Evolutionary conservation across 2,888 invertebrate species (phyloP), one percentile per base, ranked within the genome.

Genomic region (Hypsopygia costalis): DNA sequence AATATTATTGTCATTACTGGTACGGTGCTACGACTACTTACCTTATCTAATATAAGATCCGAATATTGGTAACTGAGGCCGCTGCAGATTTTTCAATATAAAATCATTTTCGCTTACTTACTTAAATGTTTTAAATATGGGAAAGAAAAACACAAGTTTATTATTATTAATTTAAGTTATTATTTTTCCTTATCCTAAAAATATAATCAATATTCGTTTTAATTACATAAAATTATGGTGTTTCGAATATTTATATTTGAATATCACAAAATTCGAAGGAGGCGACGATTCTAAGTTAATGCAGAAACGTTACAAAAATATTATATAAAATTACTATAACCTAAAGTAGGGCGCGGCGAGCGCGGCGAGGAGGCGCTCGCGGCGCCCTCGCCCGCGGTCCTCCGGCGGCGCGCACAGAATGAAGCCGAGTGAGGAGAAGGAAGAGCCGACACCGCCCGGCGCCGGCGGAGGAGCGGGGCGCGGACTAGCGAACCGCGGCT

Each of bases 251-350:
- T 79, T 76, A 81, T 77, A 81, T 69, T 67, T 85, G 82, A 82
- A 86, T 88, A 88, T 88, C 88, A 88, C 88, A 88, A 85, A 82
- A 79, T 80, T 83, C 75, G 71, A 86, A 87, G 80, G 71, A 85
- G 80, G 80, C 80, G 83, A 85, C 80, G 69, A 75, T 75, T 79
- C 69, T 73, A 81, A 74, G 73, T 83, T 81, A 81, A 73, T 74
- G 68, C 66, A 70, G 63, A 63, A 61, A 62, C 52, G 62, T 54
- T 55, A 50, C 61, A 62, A 60, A 63, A 66, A 67, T 63, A 61
- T 52, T 53, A 49, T 67, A 69, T 65, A 69, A 71, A 69, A 69
- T 70, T 69, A 69, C 66, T 75, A 69, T 27, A 39, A 39, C 25
- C 60, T 69, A 73, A 69, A 64, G 52, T 54, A 81, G 86, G 86